Evolutionary conservation across 2,797 vertebrate genomes (phyloP).

Genomic region (Nasua narica): DNA sequence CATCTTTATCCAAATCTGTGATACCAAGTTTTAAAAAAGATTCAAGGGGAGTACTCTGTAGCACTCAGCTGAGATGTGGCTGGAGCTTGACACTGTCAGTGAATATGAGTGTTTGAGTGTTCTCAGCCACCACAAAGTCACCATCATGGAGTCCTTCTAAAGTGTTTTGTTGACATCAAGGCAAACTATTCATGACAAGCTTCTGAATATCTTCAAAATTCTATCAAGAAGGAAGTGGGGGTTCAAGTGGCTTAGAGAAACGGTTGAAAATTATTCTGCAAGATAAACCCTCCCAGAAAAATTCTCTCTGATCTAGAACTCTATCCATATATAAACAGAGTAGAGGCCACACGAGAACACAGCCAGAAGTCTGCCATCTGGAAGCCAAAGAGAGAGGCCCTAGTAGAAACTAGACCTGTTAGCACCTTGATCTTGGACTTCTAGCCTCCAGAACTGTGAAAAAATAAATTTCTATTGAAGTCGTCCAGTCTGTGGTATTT

Average conservation of each 20-base stretch:
- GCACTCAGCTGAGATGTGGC: not conserved
- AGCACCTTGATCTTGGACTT: not conserved
- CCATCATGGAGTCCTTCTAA: not conserved
- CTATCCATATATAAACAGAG: not conserved
- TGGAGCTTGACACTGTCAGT: not conserved
- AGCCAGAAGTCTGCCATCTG: not conserved
- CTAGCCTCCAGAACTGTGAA: not conserved
- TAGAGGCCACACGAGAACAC: not conserved
- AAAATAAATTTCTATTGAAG: not conserved
- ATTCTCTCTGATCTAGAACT: not conserved
- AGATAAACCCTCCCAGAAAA: not conserved
- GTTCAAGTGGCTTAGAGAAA: not conserved
- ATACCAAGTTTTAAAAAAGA: not conserved
- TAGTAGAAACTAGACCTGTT: not conserved
- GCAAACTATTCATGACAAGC: not conserved
- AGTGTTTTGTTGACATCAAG: not conserved
- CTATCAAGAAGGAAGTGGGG: not conserved
- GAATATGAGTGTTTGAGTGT: not conserved
- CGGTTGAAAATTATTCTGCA: not conserved
- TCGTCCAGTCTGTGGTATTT: not conserved
- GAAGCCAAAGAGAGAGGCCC: not conserved
- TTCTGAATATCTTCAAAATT: not conserved
- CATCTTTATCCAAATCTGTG: not conserved
- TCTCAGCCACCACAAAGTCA: not conserved
- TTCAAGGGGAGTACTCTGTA: not conserved